These are phyloP conservation scores for Lordiphosa andalusiaca DNA, from an alignment of 2,888 invertebrate species.

Conservation along the genomic window DNA sequence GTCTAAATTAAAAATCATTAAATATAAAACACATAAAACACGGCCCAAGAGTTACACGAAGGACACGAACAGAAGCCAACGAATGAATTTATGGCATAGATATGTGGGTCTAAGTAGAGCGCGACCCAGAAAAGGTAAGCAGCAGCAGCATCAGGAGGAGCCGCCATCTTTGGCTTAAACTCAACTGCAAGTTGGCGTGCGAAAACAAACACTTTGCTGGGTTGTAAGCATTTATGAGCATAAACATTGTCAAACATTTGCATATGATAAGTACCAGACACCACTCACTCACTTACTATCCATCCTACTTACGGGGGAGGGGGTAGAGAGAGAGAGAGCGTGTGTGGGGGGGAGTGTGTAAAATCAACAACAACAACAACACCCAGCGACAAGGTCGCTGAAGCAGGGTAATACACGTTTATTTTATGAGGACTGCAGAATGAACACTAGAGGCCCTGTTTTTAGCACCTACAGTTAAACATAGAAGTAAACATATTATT, in stretches of 20 bases:
- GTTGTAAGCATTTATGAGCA: constrained; percentile 49
- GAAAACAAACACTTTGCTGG: constrained; percentile 30
- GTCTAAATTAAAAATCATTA: too few species aligned
- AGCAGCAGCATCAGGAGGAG: not conserved
- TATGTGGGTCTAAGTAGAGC: constrained; percentile 1
- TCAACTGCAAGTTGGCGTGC: constrained; percentile 8
- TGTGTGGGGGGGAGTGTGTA: constrained; percentile 3
- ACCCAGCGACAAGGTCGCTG: constrained; percentile 6
- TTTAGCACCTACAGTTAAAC: not conserved
- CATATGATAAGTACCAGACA: constrained; percentile 54
- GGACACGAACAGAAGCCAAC: constrained; percentile 24
- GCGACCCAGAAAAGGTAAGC: constrained; percentile 1
- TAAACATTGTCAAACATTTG: constrained; percentile 58
- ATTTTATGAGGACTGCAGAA: constrained; percentile 29
- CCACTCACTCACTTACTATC: constrained; percentile 3
- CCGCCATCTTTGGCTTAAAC: not conserved
- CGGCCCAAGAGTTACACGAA: too few species aligned
- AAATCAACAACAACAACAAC: constrained; percentile 8
- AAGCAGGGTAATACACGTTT: constrained; percentile 3
- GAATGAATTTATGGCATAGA: constrained; percentile 49
- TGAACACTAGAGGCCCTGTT: not conserved
- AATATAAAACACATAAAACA: not conserved
- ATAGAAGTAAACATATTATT: constrained; percentile 13
- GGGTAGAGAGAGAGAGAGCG: too few species aligned
- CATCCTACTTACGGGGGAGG: not conserved